Percentiles rank a stretch among this genome's conserved stretches.
Conservation (phyloP, 2,888 invertebrate species). For the Philereme transversata region DNA sequence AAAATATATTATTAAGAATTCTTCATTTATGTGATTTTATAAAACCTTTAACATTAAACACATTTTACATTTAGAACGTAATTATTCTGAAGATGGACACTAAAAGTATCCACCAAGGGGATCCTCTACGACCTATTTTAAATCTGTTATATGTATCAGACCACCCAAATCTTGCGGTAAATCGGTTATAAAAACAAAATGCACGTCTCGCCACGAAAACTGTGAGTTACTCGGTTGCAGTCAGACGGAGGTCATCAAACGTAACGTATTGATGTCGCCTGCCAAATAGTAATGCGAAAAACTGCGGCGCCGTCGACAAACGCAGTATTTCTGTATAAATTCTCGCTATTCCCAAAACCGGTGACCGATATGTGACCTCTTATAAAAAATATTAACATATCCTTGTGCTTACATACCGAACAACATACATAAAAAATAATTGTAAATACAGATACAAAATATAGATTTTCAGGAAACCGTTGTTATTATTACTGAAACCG, state of each 20-base stretch:
- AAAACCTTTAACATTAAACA: too few relatives aligned
- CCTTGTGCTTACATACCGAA: conserved; percentile 7
- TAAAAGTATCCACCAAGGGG: background rate
- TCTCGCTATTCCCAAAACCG: too few relatives aligned
- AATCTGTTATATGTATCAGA: conserved; percentile 12
- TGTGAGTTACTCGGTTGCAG: conserved; percentile 25
- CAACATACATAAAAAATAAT: background rate
- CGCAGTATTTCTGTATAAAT: conserved; percentile 45
- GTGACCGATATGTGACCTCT: too few relatives aligned
- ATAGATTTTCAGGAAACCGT: too few relatives aligned
- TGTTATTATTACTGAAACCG: conserved; percentile 13
- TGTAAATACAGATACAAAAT: too few relatives aligned
- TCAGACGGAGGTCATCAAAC: conserved; percentile 37
- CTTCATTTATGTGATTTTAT: too few relatives aligned
- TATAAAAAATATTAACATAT: too few relatives aligned
- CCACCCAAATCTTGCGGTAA: conserved; percentile 21
- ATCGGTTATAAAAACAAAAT: conserved; percentile 23
- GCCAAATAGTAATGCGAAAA: conserved; percentile 50
- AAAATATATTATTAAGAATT: too few relatives aligned
- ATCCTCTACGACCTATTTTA: background rate
- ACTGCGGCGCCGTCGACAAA: conserved; percentile 46
- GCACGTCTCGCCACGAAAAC: conserved; percentile 31
- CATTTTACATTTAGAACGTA: too few relatives aligned
- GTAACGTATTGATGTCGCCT: conserved; percentile 35
- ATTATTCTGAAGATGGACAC: background rate